phyloP scores from a whole-genome alignment of 2,113 vertebrate species.

The Elaphurus davidianus region DNA sequence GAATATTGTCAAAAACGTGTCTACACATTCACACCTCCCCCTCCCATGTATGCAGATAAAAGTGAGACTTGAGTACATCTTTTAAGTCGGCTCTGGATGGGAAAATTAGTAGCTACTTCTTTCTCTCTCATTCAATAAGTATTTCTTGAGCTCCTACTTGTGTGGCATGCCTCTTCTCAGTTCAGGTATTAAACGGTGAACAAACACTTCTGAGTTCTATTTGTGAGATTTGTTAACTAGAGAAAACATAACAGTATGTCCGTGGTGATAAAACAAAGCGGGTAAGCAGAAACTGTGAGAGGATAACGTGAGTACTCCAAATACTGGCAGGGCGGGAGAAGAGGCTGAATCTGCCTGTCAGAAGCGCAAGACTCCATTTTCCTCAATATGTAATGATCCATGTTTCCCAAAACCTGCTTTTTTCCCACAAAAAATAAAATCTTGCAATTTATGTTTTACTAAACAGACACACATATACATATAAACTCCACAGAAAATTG shows the following conservation, averaged over 20 bases:
- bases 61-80: neutral
- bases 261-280: neutral
- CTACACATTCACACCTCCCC: neutral
- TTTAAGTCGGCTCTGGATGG: neutral
- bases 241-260: neutral
- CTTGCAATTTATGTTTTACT: conserved; percentile 43
- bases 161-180: neutral
- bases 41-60: neutral
- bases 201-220: neutral
- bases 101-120: neutral
- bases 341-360: neutral
- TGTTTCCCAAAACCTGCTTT: neutral
- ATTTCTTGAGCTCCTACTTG: neutral
- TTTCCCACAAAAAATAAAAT: conserved; percentile 14
- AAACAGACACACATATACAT: conserved; percentile 29
- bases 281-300: neutral
- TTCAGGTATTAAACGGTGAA: neutral
- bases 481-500: conserved; percentile 50
- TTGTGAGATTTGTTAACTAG: neutral
- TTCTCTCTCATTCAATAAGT: neutral
- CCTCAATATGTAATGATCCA: neutral
- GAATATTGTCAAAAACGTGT: neutral
- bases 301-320: too few species aligned
- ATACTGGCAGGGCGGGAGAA: neutral
- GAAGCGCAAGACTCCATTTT: neutral